Conservation (phyloP, 2,888 invertebrate genomes). For the Metacarcinus magister region DNA sequence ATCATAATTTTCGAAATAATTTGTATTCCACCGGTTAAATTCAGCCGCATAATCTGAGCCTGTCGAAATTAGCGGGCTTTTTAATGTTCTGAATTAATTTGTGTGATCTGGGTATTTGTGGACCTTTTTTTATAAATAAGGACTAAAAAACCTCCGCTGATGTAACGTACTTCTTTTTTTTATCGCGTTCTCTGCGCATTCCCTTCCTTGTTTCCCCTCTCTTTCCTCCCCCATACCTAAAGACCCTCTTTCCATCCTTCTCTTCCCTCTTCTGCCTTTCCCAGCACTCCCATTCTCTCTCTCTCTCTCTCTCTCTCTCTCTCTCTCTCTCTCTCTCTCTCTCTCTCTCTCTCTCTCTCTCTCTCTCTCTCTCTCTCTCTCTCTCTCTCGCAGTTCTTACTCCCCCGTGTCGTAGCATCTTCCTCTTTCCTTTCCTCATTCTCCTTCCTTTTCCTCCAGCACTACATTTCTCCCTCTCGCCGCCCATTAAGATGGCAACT, state of each 20-base stretch:
- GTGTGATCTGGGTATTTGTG: conserved; percentile 22
- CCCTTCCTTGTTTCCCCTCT: not conserved
- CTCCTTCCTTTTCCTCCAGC: not conserved
- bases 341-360: not conserved
- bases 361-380: not conserved
- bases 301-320: not conserved
- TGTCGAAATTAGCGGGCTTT: conserved; percentile 30
- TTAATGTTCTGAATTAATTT: conserved; percentile 31
- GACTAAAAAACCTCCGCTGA: conserved; percentile 4
- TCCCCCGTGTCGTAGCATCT: not conserved
- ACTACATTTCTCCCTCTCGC: not conserved
- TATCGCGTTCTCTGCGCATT: not conserved
- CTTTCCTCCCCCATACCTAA: not conserved
- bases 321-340: not conserved
- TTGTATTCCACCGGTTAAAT: conserved; percentile 7
- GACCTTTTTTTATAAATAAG: not conserved
- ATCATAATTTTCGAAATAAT: not conserved
- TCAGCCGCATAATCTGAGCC: conserved; percentile 30
- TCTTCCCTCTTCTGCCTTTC: too few relatives aligned
- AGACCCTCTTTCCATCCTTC: not conserved
- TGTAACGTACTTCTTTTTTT: not conserved
- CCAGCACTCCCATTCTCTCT: not conserved
- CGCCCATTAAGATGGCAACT: not conserved
- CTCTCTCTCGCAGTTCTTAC: not conserved
- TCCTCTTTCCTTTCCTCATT: not conserved